Percentiles rank a stretch among this genome's conserved stretches.
Evolutionary conservation across 2,888 invertebrate species (phyloP).

Genomic region (Pyrocoelia pectoralis): DNA sequence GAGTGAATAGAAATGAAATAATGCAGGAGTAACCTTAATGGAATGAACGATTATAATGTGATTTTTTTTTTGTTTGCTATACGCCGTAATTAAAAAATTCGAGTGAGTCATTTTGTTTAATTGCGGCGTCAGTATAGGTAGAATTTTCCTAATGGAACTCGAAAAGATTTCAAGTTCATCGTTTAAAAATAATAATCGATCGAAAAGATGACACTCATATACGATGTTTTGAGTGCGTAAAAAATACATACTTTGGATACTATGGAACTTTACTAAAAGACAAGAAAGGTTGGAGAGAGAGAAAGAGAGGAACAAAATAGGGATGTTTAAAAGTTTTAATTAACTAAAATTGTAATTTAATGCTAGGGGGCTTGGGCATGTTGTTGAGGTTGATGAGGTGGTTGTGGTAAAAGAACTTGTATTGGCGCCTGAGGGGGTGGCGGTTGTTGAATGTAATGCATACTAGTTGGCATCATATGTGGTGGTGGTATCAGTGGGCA

Average conservation of each 20-base stretch:
- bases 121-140: not conserved
- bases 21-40: slow-evolving; percentile 25
- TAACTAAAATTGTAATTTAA: slow-evolving; percentile 38
- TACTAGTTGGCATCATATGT: slow-evolving; percentile 59
- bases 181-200: not conserved
- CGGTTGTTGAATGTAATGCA: slow-evolving; percentile 63
- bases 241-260: no score
- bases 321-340: slow-evolving; percentile 22
- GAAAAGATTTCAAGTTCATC: not conserved
- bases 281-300: slow-evolving; percentile 8
- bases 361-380: slow-evolving; percentile 56
- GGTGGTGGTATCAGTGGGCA: slow-evolving; percentile 67
- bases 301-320: not conserved
- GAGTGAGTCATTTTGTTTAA: not conserved
- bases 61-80: not conserved
- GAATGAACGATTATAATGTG: slow-evolving; percentile 16
- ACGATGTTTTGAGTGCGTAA: not conserved
- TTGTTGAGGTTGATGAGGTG: slow-evolving; percentile 59
- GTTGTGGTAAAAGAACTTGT: slow-evolving; percentile 59
- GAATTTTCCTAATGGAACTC: not conserved
- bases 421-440: slow-evolving; percentile 61
- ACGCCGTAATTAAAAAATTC: no score
- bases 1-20: slow-evolving; percentile 22
- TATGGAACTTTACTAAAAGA: slow-evolving; percentile 13
- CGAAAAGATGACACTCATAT: no score